Percentiles rank a stretch among this genome's conserved stretches.
phyloP scores from a whole-genome alignment of 2,113 vertebrate genomes.

The Nestor notabilis region DNA sequence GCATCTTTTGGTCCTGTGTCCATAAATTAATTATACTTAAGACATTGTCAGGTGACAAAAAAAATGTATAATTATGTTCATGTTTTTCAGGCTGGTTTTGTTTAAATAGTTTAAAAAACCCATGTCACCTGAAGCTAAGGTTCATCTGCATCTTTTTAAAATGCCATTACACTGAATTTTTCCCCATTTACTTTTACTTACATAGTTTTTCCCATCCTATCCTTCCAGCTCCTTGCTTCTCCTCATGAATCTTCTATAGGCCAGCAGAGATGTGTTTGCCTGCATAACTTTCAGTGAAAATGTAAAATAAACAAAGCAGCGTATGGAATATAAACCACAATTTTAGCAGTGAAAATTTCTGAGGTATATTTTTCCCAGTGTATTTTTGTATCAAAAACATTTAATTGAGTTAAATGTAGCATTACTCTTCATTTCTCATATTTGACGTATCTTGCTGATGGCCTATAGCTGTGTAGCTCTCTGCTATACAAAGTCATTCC shows the following conservation, averaged over 20 bases:
- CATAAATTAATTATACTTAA: neutral
- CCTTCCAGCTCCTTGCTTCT: neutral
- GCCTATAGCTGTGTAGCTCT: neutral
- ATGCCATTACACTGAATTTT: neutral
- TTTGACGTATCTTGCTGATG: neutral
- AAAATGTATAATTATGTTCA: neutral
- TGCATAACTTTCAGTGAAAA: neutral
- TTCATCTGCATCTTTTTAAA: constrained; percentile 52
- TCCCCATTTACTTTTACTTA: constrained; percentile 8
- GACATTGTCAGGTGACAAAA: neutral
- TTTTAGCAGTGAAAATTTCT: neutral
- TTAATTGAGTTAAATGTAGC: neutral
- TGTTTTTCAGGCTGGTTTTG: neutral
- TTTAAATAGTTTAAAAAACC: neutral
- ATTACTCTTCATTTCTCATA: neutral
- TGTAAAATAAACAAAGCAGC: neutral
- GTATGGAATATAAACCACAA: neutral
- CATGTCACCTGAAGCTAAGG: neutral
- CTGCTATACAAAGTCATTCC: neutral
- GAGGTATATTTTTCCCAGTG: neutral
- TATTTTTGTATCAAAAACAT: neutral
- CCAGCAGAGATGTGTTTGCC: neutral
- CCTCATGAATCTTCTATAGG: neutral
- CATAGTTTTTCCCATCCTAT: constrained; percentile 16
- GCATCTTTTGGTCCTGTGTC: neutral